Conservation (phyloP, 2,797 vertebrate species). For the Hybognathus amarus region DNA sequence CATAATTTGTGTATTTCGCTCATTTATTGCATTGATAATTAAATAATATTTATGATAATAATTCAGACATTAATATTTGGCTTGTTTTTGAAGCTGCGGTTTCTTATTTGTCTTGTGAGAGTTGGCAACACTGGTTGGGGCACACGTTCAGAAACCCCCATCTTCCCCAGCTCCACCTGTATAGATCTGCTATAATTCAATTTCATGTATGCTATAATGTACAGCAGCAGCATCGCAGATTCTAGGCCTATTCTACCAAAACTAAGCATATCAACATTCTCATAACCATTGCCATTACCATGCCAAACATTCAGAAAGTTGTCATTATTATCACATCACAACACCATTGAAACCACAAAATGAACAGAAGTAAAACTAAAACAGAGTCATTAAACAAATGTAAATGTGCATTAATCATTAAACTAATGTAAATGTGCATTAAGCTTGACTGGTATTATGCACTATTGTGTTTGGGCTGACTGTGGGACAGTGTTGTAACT, state of each 20-base stretch:
- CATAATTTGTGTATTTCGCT: not conserved
- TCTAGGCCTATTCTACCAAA: not conserved
- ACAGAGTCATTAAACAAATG: not conserved
- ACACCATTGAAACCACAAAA: too few relatives aligned
- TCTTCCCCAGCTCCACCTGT: not conserved
- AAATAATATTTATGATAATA: not conserved
- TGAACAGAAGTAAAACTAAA: not conserved
- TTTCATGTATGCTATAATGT: not conserved
- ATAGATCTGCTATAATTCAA: not conserved
- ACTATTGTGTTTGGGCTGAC: constrained; percentile 21
- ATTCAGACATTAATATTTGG: not conserved
- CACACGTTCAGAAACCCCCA: not conserved
- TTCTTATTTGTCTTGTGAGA: not conserved
- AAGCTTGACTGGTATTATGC: constrained; percentile 2
- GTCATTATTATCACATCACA: not conserved
- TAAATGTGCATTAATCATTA: too few relatives aligned
- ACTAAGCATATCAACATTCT: not conserved
- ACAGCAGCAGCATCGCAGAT: not conserved
- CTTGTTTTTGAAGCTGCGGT: not conserved
- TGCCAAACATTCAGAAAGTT: not conserved
- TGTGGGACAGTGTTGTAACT: constrained; percentile 22
- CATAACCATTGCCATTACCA: not conserved
- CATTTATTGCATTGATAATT: too few relatives aligned
- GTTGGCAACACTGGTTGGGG: not conserved
- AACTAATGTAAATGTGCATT: not conserved